Conservation (phyloP, 2,113 vertebrate genomes). For the Spilogale gracilis region DNA sequence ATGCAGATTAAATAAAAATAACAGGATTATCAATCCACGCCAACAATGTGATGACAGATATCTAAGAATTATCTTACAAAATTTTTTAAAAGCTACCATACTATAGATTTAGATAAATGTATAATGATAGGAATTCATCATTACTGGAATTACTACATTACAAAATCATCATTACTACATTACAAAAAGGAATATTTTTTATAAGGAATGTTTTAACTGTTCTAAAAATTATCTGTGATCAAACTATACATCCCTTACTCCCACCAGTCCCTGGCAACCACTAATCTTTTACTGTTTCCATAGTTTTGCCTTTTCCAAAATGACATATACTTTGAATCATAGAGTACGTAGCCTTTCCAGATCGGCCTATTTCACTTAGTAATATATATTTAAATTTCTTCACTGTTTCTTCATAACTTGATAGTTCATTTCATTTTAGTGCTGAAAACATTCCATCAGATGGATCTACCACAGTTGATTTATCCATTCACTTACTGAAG, state of each 20-base stretch:
- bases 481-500: background rate
- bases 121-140: background rate
- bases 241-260: background rate
- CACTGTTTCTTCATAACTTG: background rate
- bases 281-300: background rate
- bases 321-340: background rate
- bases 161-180: too few species aligned
- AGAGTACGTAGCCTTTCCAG: background rate
- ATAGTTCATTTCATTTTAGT: background rate
- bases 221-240: background rate
- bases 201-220: background rate
- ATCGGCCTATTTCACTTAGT: background rate
- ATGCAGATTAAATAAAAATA: background rate
- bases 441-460: background rate
- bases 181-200: background rate
- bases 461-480: background rate
- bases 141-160: too few species aligned
- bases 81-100: background rate
- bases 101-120: background rate
- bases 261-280: background rate
- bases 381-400: background rate
- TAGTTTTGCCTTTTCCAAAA: background rate
- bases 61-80: background rate
- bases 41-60: background rate
- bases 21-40: background rate